Evolutionary conservation across 2,888 invertebrate genomes (phyloP).

Genomic region (Brachyptera risi): DNA sequence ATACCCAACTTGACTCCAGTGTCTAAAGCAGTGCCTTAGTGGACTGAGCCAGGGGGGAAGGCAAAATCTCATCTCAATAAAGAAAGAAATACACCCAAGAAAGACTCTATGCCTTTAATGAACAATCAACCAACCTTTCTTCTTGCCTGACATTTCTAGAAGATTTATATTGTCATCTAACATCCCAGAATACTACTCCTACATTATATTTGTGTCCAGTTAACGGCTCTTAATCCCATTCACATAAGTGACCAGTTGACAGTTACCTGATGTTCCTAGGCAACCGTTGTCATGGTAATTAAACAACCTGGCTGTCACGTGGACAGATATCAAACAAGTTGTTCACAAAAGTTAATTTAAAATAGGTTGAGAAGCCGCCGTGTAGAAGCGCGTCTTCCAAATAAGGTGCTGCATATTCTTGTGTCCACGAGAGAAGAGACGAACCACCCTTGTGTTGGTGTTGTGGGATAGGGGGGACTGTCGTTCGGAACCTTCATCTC

Average conservation of each 20-base stretch:
- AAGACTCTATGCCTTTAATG: neutral
- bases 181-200: neutral
- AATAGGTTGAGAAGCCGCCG: neutral
- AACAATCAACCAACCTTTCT: neutral
- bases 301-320: neutral
- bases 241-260: neutral
- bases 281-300: neutral
- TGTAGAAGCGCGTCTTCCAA: neutral
- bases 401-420: neutral
- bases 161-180: slow-evolving; percentile 3
- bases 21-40: too few relatives aligned
- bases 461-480: too few relatives aligned
- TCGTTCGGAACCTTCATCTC: too few relatives aligned
- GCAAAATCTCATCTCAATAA: too few relatives aligned
- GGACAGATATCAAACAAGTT: neutral
- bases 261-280: too few relatives aligned
- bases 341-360: neutral
- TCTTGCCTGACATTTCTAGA: neutral
- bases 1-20: too few relatives aligned
- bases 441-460: too few relatives aligned
- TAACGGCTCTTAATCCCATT: neutral
- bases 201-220: too few relatives aligned
- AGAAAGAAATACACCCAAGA: neutral
- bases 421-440: too few relatives aligned
- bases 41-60: too few relatives aligned